A percentile compares a stretch with the other conserved stretches of the same genome.
phyloP scores from a whole-genome alignment of 2,113 vertebrate genomes.

The Pelusios castaneus region DNA sequence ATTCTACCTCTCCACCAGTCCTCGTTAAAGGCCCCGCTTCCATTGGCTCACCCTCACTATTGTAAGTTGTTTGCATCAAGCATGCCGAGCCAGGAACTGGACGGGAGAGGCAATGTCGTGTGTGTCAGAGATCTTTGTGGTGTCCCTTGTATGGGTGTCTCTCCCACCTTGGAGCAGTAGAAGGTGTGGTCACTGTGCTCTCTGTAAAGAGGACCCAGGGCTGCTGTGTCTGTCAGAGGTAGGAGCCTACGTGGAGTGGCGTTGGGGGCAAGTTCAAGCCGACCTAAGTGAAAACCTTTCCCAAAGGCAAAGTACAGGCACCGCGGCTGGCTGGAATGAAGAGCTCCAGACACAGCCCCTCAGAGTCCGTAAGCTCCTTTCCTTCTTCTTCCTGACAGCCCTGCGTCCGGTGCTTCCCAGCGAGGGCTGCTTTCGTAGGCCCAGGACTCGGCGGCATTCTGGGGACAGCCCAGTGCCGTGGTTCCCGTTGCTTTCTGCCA shows the following conservation, averaged over 20 bases:
- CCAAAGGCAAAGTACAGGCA: accelerated
- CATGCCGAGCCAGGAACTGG: not conserved
- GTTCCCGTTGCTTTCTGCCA: accelerated
- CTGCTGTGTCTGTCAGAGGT: not conserved
- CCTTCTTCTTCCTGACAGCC: not conserved
- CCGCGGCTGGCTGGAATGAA: not conserved
- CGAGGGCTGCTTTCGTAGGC: not conserved
- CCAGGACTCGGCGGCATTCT: not conserved
- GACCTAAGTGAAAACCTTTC: not conserved
- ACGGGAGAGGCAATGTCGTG: not conserved
- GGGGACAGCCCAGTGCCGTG: accelerated
- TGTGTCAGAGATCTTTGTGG: not conserved
- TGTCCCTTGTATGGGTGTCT: not conserved
- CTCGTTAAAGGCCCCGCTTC: not conserved
- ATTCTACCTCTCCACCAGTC: not conserved
- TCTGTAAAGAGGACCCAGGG: accelerated
- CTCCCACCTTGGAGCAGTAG: not conserved
- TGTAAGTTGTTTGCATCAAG: constrained; percentile 1
- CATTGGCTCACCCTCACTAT: not conserved
- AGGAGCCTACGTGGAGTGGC: not conserved
- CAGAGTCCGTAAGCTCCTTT: not conserved
- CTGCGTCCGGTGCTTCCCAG: not conserved
- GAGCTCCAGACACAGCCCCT: not conserved
- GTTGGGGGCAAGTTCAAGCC: accelerated
- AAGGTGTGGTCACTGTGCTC: accelerated